Percentiles rank a stretch among this genome's conserved stretches.
These are phyloP conservation scores for Euclidia mi DNA, from an alignment of 2,888 invertebrate genomes.

Conservation along the genomic window DNA sequence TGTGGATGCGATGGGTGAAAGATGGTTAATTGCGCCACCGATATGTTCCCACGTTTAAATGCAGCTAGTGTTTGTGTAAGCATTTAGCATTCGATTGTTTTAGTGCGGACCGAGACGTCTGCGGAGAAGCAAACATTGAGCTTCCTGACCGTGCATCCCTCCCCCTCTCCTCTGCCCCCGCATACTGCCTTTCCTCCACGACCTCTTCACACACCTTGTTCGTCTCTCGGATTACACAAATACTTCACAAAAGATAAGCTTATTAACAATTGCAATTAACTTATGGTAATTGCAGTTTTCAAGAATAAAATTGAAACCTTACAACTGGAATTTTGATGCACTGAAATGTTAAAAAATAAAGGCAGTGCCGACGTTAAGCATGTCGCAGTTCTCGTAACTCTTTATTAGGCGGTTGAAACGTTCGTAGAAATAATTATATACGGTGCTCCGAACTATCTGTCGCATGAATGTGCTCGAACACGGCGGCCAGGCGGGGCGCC, in stretches of 20 bases:
- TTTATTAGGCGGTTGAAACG: constrained; percentile 79
- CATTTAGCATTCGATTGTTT: constrained; percentile 90
- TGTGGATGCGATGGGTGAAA: constrained; percentile 69
- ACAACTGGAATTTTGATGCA: constrained; percentile 54
- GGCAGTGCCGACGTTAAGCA: constrained; percentile 65
- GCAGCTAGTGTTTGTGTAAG: constrained; percentile 85
- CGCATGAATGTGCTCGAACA: constrained; percentile 72
- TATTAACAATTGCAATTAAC: constrained; percentile 38
- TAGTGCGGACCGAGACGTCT: constrained; percentile 87
- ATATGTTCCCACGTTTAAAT: constrained; percentile 88
- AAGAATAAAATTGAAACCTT: constrained; percentile 17
- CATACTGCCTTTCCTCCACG: constrained; percentile 30
- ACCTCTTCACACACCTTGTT: constrained; percentile 33
- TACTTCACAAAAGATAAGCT: constrained; percentile 41
- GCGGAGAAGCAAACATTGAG: constrained; percentile 82
- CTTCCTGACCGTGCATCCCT: constrained; percentile 70
- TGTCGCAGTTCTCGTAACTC: constrained; percentile 79
- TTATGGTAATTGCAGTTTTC: constrained; percentile 33
- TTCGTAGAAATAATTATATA: constrained; percentile 88
- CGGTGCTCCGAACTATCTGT: constrained; percentile 83
- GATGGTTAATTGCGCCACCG: constrained; percentile 85
- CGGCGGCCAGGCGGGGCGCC: constrained; percentile 80
- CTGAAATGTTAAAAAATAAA: constrained; percentile 69
- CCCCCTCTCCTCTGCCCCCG: constrained; percentile 44
- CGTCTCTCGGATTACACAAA: constrained; percentile 31